Conservation (phyloP, 2,888 invertebrate species). For the Parnassius orleans region DNA sequence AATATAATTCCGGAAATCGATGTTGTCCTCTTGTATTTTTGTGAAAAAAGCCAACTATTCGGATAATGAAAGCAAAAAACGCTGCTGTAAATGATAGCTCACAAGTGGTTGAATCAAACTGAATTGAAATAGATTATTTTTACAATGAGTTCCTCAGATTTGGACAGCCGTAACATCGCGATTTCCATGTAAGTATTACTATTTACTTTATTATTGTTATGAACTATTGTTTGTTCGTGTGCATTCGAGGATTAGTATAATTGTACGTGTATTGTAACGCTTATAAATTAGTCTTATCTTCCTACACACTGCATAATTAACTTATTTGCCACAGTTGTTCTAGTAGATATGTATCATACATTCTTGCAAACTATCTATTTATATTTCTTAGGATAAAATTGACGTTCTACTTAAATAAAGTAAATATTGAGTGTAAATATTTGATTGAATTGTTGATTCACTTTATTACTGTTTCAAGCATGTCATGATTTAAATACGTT, state of each 20-base stretch:
- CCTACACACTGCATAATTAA: conserved; percentile 4
- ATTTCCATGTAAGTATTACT: conserved; percentile 77
- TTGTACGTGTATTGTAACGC: conserved; percentile 17
- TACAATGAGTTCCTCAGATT: conserved; percentile 72
- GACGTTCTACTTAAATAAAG: too few relatives aligned
- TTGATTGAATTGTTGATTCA: too few relatives aligned
- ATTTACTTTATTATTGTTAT: conserved; percentile 36
- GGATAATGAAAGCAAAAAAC: conserved; percentile 75
- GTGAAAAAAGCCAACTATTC: conserved; percentile 58
- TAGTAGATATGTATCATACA: neutral
- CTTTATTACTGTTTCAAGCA: too few relatives aligned
- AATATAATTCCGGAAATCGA: conserved; percentile 43
- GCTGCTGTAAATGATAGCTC: conserved; percentile 52
- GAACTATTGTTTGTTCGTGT: conserved; percentile 38
- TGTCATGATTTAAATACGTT: too few relatives aligned
- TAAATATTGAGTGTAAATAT: too few relatives aligned
- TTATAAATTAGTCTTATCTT: conserved; percentile 17
- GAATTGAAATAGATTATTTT: conserved; percentile 45
- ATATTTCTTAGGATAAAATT: too few relatives aligned
- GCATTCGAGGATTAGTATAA: conserved; percentile 41
- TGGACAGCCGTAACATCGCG: conserved; percentile 73
- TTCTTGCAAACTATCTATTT: conserved; percentile 4
- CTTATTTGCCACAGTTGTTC: conserved; percentile 16
- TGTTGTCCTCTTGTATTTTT: conserved; percentile 54
- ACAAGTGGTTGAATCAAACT: conserved; percentile 50